Conservation (phyloP, 2,113 vertebrate species). For the Thinocorus orbignyianus region DNA sequence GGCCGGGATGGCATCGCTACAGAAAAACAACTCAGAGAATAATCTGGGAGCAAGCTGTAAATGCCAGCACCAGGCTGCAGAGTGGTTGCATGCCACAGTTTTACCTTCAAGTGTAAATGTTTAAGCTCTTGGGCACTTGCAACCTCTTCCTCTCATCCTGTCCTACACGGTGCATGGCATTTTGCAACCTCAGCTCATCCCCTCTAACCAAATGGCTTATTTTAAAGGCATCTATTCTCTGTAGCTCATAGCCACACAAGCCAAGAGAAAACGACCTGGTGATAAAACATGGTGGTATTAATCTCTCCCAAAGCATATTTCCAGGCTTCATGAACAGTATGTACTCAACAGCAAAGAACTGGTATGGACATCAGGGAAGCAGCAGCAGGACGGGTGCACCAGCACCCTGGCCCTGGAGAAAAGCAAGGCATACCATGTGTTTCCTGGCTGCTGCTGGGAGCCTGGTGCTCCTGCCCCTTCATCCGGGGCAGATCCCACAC, state of each 20-base stretch:
- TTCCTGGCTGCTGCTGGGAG: neutral
- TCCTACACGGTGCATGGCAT: neutral
- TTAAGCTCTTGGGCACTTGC: neutral
- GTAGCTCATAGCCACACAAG: neutral
- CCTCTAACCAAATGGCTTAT: neutral
- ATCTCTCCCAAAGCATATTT: neutral
- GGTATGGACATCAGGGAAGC: neutral
- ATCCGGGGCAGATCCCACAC: neutral
- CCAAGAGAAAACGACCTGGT: neutral
- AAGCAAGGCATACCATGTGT: fast-evolving
- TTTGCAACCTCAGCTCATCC: neutral
- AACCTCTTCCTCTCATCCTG: neutral
- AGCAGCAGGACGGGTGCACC: neutral
- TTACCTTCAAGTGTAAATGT: neutral
- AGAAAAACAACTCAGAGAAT: neutral
- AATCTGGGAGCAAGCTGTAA: neutral
- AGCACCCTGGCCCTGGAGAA: neutral
- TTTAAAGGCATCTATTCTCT: neutral
- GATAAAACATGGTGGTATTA: neutral
- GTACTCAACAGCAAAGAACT: neutral
- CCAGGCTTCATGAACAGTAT: neutral
- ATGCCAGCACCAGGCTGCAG: neutral
- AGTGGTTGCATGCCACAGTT: neutral
- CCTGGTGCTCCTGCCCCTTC: neutral
- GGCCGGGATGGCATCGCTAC: neutral